Evolutionary conservation across 2,797 vertebrate species (phyloP).

Genomic region (Pogoniulus pusillus): DNA sequence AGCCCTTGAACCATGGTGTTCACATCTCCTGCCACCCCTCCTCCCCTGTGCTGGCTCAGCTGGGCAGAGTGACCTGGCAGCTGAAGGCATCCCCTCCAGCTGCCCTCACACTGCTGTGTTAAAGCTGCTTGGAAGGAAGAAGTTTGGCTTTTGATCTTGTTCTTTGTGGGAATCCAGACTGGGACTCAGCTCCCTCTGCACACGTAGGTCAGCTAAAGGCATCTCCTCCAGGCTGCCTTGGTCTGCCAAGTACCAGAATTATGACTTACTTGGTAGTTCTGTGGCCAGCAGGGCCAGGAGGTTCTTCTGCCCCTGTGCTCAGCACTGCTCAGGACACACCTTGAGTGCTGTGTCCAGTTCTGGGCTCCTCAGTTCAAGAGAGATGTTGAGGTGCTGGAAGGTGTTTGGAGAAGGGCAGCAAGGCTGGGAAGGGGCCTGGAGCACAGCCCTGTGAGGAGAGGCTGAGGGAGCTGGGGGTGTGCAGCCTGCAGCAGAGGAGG

Average conservation of each 20-base stretch:
- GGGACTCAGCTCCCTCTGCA: neutral
- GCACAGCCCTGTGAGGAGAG: too few species aligned
- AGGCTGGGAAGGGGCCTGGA: too few species aligned
- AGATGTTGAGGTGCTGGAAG: too few species aligned
- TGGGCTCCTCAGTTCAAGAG: too few species aligned
- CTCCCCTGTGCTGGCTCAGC: neutral
- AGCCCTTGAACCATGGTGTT: accelerated
- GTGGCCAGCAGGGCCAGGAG: too few species aligned
- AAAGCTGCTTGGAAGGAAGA: neutral
- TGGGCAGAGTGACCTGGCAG: neutral
- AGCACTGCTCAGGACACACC: too few species aligned
- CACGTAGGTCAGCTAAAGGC: neutral
- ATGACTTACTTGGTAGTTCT: neutral
- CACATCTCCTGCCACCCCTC: accelerated
- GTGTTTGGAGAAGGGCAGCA: too few species aligned
- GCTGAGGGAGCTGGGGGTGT: too few species aligned
- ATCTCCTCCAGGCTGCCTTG: neutral
- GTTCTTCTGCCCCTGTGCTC: too few species aligned
- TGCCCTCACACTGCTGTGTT: accelerated
- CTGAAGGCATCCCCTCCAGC: neutral
- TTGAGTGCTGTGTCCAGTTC: too few species aligned
- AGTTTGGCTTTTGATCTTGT: neutral
- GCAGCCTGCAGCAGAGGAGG: too few species aligned
- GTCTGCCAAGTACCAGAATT: neutral
- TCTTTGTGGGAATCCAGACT: neutral